phyloP scores from a whole-genome alignment of 1,140 invertebrate genomes.

The Cotesia typhae region DNA sequence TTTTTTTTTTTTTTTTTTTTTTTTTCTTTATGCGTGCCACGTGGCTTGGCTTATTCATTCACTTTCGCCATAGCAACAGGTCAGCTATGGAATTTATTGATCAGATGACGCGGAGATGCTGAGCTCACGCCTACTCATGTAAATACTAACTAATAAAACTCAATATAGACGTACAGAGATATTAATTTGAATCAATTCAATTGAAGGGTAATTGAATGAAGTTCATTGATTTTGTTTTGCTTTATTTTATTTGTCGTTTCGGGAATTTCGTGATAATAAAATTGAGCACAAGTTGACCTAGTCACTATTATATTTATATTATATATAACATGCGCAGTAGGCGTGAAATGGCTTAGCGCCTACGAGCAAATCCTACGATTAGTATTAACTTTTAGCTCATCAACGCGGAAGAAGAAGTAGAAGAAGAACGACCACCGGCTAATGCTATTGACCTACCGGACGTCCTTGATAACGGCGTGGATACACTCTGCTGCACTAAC shows the following conservation, averaged over 20 bases:
- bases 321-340: background rate
- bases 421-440: background rate
- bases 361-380: background rate
- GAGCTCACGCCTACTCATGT: no score
- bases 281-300: constrained; percentile 12
- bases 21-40: background rate
- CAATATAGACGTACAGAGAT: background rate
- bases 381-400: no score
- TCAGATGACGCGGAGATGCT: background rate
- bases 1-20: background rate
- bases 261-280: background rate
- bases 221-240: background rate
- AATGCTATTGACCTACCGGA: constrained; percentile 6
- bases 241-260: no score
- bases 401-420: constrained; percentile 1
- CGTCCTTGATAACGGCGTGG: constrained; percentile 23
- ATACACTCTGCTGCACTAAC: constrained; percentile 16
- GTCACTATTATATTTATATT: background rate
- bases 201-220: background rate
- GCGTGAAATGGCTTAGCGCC: constrained; percentile 5
- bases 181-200: background rate
- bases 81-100: background rate
- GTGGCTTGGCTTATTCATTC: constrained; percentile 1
- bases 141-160: background rate
- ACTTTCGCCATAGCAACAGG: constrained; percentile 13